Evolutionary conservation across 2,888 invertebrate genomes (phyloP).

Genomic region (Diarsia dahlii): DNA sequence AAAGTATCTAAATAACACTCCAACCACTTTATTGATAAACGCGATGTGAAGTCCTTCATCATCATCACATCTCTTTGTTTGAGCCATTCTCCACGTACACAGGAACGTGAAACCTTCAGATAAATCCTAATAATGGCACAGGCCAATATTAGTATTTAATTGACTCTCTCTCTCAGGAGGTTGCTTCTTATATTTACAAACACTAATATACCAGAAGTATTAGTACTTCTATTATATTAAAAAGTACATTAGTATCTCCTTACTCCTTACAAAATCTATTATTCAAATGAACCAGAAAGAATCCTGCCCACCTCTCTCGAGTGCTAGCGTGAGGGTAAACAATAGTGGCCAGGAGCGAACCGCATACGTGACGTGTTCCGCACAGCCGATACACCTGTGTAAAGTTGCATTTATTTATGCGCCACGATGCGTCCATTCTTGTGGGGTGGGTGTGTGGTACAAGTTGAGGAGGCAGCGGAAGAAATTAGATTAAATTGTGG

Average conservation of each 20-base stretch:
- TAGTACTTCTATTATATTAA: too few relatives aligned
- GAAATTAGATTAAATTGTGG: too few relatives aligned
- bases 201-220: background rate
- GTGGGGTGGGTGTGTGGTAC: conserved; percentile 35
- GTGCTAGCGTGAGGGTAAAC: conserved; percentile 42
- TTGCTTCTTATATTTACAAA: background rate
- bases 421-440: conserved; percentile 74
- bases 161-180: background rate
- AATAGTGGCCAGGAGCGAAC: conserved; percentile 49
- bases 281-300: conserved; percentile 2
- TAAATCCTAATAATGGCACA: too few relatives aligned
- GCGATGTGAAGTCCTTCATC: background rate
- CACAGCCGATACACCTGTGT: conserved; percentile 82
- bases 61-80: background rate
- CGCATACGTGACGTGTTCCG: conserved; percentile 72
- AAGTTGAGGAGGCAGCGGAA: conserved; percentile 58
- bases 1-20: too few relatives aligned
- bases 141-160: background rate
- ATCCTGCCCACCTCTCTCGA: background rate
- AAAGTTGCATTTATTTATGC: conserved; percentile 83
- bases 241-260: too few relatives aligned
- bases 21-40: background rate
- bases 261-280: background rate
- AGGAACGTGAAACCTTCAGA: too few relatives aligned
- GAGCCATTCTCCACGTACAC: too few relatives aligned